Evolutionary conservation across 1,140 invertebrate genomes (phyloP).

Genomic region (Sinella curviseta): DNA sequence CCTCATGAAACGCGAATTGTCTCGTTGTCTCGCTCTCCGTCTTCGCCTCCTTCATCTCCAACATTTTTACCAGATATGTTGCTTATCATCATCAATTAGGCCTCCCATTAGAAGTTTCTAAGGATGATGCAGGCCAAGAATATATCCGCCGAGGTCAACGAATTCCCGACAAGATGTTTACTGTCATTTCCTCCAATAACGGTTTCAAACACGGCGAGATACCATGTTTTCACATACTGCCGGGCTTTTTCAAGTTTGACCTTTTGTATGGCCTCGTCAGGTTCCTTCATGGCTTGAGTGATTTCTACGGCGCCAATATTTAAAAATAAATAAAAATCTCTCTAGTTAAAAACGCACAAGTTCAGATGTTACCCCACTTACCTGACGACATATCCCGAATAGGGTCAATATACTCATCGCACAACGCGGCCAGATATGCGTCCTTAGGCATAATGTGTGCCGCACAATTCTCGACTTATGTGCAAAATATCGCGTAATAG

Average conservation of each 20-base stretch:
- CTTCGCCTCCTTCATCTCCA: too few relatives aligned
- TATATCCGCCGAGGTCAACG: constrained; percentile 15
- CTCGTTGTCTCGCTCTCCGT: too few relatives aligned
- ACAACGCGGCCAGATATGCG: constrained; percentile 22
- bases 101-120: too few relatives aligned
- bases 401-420: constrained; percentile 35
- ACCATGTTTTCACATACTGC: not conserved
- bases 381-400: constrained; percentile 1
- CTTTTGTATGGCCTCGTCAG: not conserved
- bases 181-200: not conserved
- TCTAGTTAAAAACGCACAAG: too few relatives aligned
- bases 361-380: too few relatives aligned
- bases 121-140: not conserved
- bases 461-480: constrained; percentile 14
- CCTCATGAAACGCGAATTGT: too few relatives aligned
- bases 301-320: too few relatives aligned
- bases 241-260: not conserved
- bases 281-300: too few relatives aligned
- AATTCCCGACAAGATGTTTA: not conserved
- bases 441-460: too few relatives aligned
- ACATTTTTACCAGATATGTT: too few relatives aligned
- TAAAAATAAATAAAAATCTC: too few relatives aligned
- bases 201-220: not conserved
- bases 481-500: constrained; percentile 29
- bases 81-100: too few relatives aligned